Evolutionary conservation across 1,140 invertebrate genomes (phyloP).

Genomic region (Ceratina australensis): DNA sequence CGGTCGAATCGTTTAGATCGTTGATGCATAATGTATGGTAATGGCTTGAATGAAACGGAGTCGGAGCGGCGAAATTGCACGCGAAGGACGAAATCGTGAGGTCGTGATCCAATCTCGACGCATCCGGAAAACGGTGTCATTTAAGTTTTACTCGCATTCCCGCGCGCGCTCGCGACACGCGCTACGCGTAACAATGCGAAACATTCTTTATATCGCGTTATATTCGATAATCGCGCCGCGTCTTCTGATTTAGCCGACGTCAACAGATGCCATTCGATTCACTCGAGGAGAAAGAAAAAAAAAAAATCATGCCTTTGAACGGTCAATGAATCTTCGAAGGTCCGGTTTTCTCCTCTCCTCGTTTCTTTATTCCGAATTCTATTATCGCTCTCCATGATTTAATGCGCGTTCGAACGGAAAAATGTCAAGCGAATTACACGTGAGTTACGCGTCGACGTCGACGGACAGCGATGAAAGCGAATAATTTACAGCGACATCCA

Average conservation of each 20-base stretch:
- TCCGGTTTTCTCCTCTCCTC: background rate
- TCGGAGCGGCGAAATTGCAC: slow-evolving; percentile 10
- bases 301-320: background rate
- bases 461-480: slow-evolving; percentile 14
- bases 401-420: background rate
- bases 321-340: background rate
- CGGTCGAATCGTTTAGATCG: slow-evolving; percentile 20
- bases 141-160: background rate
- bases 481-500: slow-evolving; percentile 7
- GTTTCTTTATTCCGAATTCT: background rate
- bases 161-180: background rate
- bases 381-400: background rate
- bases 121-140: background rate
- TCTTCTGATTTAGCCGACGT: background rate
- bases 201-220: background rate
- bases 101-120: background rate
- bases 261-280: background rate
- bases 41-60: background rate
- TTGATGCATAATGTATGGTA: slow-evolving; percentile 30
- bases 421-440: background rate
- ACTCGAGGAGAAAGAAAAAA: too few species aligned
- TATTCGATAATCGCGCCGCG: background rate
- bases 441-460: background rate
- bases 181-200: background rate
- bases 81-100: slow-evolving; percentile 11